A percentile compares a stretch with the other conserved stretches of the same genome.
Conservation (phyloP, 2,113 vertebrate genomes). For the Columba livia region DNA sequence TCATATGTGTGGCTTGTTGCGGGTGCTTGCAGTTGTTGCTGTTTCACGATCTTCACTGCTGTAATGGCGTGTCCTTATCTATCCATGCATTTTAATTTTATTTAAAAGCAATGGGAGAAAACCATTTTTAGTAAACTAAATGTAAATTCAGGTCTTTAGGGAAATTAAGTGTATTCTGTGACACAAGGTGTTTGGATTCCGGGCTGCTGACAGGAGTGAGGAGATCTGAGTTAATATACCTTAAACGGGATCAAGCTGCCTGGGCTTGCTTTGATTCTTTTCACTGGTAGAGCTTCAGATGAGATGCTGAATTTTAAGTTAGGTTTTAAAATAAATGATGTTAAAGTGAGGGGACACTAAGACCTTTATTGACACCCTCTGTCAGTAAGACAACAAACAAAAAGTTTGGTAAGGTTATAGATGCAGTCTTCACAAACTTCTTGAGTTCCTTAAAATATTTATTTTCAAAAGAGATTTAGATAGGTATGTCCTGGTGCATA, state of each 20-base stretch:
- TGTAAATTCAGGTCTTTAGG: neutral
- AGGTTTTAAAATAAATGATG: neutral
- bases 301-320: neutral
- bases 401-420: neutral
- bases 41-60: neutral
- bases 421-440: neutral
- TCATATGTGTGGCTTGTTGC: rapidly evolving
- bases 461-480: neutral
- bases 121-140: neutral
- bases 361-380: neutral
- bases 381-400: neutral
- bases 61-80: neutral
- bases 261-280: neutral
- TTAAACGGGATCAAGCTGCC: neutral
- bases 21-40: neutral
- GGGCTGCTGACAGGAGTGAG: neutral
- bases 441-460: neutral
- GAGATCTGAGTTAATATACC: neutral
- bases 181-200: neutral
- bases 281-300: neutral
- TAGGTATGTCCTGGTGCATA: neutral
- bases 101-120: neutral
- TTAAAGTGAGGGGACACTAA: neutral
- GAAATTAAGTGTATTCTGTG: neutral
- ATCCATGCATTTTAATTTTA: neutral